Evolutionary conservation across 2,888 invertebrate genomes (phyloP).

Genomic region (Drosophila leonis): DNA sequence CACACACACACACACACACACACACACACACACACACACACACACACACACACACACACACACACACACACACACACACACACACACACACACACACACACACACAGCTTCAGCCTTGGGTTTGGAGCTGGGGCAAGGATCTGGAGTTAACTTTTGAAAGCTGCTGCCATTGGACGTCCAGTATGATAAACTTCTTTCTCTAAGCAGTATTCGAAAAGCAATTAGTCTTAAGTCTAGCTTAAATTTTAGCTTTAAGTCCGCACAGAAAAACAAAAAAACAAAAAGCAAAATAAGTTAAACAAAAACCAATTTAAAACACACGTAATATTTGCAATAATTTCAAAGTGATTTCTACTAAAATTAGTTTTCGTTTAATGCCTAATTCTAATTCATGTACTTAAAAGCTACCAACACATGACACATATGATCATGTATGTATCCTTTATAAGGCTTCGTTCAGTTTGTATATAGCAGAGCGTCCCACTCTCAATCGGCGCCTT

Average conservation of each 20-base stretch:
- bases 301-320: constrained; percentile 39
- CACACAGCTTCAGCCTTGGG: constrained; percentile 17
- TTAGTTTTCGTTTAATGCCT: constrained; percentile 65
- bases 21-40: not conserved
- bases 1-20: no score
- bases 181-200: constrained; percentile 86
- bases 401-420: constrained; percentile 38
- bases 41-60: constrained; percentile 10
- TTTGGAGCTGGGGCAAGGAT: constrained; percentile 30
- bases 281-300: constrained; percentile 23
- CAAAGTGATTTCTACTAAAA: constrained; percentile 76
- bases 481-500: constrained; percentile 42
- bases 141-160: constrained; percentile 18
- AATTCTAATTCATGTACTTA: constrained; percentile 64
- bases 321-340: constrained; percentile 77
- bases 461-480: constrained; percentile 73
- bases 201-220: constrained; percentile 86
- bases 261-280: constrained; percentile 51
- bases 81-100: not conserved
- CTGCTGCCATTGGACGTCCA: constrained; percentile 70
- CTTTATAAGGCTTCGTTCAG: constrained; percentile 74
- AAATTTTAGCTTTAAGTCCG: constrained; percentile 70
- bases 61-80: constrained; percentile 1
- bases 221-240: constrained; percentile 83
- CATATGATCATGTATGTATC: constrained; percentile 2